Conservation (phyloP, 2,888 invertebrate species). For the Frankliniella fusca region DNA sequence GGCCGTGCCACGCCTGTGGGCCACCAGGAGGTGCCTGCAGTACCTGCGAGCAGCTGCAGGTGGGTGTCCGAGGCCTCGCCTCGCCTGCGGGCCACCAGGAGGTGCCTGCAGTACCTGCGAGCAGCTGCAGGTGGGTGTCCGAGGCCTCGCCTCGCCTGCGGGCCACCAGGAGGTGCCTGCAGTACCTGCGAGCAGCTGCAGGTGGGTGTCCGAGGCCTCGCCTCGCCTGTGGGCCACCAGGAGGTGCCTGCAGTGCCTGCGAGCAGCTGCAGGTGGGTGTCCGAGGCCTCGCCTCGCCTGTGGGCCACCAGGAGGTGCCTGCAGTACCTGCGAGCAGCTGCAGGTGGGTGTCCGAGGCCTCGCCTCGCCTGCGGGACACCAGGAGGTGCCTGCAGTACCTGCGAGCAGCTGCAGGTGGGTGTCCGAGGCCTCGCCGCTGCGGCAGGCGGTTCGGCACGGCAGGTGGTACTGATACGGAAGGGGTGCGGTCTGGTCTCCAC, state of each 20-base stretch:
- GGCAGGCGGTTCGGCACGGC: slow-evolving; percentile 49
- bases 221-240: slow-evolving; percentile 56
- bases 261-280: slow-evolving; percentile 36
- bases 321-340: slow-evolving; percentile 47
- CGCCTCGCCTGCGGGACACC: slow-evolving; percentile 48
- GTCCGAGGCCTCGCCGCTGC: slow-evolving; percentile 39
- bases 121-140: slow-evolving; percentile 34
- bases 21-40: slow-evolving; percentile 51
- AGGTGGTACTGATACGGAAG: no score
- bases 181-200: slow-evolving; percentile 45
- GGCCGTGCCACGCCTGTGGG: slow-evolving; percentile 57
- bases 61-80: slow-evolving; percentile 48
- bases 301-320: slow-evolving; percentile 54
- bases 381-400: slow-evolving; percentile 51
- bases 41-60: slow-evolving; percentile 44
- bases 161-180: slow-evolving; percentile 52
- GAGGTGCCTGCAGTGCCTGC: slow-evolving; percentile 50
- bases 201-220: slow-evolving; percentile 44
- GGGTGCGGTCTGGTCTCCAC: not conserved
- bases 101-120: slow-evolving; percentile 50
- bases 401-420: slow-evolving; percentile 41
- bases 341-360: slow-evolving; percentile 31
- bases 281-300: no score
- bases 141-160: slow-evolving; percentile 55
- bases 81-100: slow-evolving; percentile 54